A percentile compares a stretch with the other conserved stretches of the same genome.
phyloP scores from a whole-genome alignment of 30 jellyfish, hydroid and myxozoan genomes.

The Aurelia coerulea region DNA sequence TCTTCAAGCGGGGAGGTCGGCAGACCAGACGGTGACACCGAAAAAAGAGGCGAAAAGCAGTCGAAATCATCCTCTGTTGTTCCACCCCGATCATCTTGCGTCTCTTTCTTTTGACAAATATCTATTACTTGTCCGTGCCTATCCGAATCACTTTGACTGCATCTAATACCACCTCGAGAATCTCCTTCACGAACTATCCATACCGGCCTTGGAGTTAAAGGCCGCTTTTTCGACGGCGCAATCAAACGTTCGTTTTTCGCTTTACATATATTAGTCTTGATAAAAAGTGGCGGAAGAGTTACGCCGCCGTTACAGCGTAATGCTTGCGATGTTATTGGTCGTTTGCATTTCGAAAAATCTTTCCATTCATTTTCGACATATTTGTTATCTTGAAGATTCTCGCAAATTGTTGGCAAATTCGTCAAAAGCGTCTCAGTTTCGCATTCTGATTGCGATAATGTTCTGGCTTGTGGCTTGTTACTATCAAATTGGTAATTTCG shows the following conservation, averaged over 20 bases:
- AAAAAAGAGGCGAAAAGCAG: background rate
- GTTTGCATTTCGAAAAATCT: background rate
- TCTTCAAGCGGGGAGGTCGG: background rate
- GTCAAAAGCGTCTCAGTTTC: background rate
- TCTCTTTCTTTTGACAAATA: background rate
- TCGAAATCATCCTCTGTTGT: background rate
- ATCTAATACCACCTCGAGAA: background rate
- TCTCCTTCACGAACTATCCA: background rate
- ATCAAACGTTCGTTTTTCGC: background rate
- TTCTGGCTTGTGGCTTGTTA: background rate
- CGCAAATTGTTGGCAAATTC: constrained; percentile 26
- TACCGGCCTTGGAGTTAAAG: constrained; percentile 20
- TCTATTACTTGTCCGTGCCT: background rate
- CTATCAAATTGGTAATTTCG: background rate
- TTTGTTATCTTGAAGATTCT: background rate
- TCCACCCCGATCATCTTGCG: background rate
- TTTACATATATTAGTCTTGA: background rate
- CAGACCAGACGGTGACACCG: constrained; percentile 1
- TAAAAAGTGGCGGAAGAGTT: constrained; percentile 12
- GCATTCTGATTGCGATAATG: background rate
- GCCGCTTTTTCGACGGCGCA: constrained; percentile 6
- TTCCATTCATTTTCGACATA: background rate
- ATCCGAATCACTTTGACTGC: background rate
- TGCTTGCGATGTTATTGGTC: background rate
- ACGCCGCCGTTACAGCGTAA: background rate